phyloP scores from a whole-genome alignment of 2,113 vertebrate genomes.

The Sardina pilchardus region DNA sequence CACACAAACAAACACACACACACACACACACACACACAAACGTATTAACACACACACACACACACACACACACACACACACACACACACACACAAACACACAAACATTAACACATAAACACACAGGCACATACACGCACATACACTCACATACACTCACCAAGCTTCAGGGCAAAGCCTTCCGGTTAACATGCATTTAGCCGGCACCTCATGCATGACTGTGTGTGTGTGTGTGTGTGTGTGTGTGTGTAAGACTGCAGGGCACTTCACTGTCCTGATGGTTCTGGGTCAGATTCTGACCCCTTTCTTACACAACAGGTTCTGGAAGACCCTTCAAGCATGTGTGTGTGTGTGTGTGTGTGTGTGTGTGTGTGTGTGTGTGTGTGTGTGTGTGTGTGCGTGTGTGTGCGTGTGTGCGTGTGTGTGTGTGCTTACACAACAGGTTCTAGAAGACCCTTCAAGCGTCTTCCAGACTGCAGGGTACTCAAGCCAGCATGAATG shows the following conservation, averaged over 20 bases:
- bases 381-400: not conserved
- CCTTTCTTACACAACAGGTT: not conserved
- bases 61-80: too few relatives aligned
- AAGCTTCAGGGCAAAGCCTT: not conserved
- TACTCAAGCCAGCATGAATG: not conserved
- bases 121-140: too few relatives aligned
- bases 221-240: slow-evolving; percentile 3
- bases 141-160: not conserved
- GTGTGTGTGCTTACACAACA: not conserved
- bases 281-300: not conserved
- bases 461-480: too few relatives aligned
- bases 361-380: not conserved
- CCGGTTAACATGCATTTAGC: not conserved
- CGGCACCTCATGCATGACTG: not conserved
- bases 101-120: too few relatives aligned
- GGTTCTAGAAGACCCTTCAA: too few relatives aligned
- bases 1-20: too few relatives aligned
- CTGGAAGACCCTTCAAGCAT: too few relatives aligned
- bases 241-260: not conserved
- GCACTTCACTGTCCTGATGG: not conserved
- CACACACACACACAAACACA: too few relatives aligned
- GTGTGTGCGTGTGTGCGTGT: not conserved
- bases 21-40: too few relatives aligned
- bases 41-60: too few relatives aligned
- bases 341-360: not conserved